These are phyloP conservation scores for Pachydiplax longipennis DNA, from an alignment of 2,888 invertebrate species.

Conservation along the genomic window DNA sequence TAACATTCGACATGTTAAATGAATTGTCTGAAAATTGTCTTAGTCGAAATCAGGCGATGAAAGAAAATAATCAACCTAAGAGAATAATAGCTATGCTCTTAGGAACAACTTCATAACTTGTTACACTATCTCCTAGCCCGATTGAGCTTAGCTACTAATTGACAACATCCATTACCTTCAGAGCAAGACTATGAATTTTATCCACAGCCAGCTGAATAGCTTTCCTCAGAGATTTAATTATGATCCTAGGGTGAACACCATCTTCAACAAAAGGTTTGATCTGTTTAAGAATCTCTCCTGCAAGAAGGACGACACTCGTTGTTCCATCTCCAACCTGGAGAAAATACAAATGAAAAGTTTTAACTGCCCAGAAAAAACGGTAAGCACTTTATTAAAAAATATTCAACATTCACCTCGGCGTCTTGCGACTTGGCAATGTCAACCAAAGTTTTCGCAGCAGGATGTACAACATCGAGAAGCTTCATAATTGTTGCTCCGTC, in stretches of 20 bases:
- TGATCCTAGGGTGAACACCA: slow-evolving; percentile 85
- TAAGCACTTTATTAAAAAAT: slow-evolving; percentile 54
- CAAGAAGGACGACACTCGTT: slow-evolving; percentile 94
- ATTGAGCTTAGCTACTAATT: no score
- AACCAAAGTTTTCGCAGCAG: slow-evolving; percentile 96
- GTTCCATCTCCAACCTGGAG: slow-evolving; percentile 96
- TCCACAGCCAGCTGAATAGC: slow-evolving; percentile 83
- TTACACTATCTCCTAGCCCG: no score
- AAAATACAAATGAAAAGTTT: slow-evolving; percentile 45
- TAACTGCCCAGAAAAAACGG: background rate
- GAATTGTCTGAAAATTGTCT: no score
- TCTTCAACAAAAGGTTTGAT: slow-evolving; percentile 96
- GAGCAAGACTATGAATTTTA: slow-evolving; percentile 82
- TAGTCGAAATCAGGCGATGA: no score
- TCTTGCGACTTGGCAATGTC: slow-evolving; percentile 99
- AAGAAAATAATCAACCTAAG: no score
- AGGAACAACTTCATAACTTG: no score
- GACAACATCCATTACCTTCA: slow-evolving; percentile 61
- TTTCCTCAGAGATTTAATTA: slow-evolving; percentile 87
- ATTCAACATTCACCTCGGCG: slow-evolving; percentile 77
- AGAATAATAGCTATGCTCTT: no score
- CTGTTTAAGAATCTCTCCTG: slow-evolving; percentile 94
- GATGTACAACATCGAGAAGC: slow-evolving; percentile 96
- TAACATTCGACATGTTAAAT: no score
- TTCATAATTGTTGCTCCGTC: slow-evolving; percentile 99